A percentile compares a stretch with the other conserved stretches of the same genome.
Conservation (phyloP, 2,888 invertebrate species). For the Thalpophila matura region DNA sequence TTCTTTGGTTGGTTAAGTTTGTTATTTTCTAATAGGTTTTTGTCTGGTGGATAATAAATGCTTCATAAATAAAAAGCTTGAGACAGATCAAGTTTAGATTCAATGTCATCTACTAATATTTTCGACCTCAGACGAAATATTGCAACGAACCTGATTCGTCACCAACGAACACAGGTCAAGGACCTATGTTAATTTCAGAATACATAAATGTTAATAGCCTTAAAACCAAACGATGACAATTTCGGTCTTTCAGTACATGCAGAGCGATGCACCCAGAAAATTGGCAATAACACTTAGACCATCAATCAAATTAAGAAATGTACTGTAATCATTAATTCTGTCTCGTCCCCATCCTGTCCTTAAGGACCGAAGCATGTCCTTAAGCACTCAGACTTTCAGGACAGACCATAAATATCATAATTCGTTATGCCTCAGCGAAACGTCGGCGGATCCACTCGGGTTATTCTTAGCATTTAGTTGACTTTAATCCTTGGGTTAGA, state of each 20-base stretch:
- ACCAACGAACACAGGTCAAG: conserved; percentile 22
- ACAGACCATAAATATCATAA: conserved; percentile 56
- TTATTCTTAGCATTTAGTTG: conserved; percentile 41
- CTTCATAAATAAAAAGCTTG: conserved; percentile 2
- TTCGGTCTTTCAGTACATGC: background rate
- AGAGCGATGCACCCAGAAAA: conserved; percentile 44
- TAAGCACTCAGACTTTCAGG: conserved; percentile 35
- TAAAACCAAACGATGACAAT: background rate
- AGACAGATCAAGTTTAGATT: background rate
- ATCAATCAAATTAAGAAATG: conserved; percentile 49
- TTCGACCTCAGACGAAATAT: conserved; percentile 3
- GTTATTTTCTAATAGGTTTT: conserved; percentile 19
- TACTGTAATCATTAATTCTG: conserved; percentile 53
- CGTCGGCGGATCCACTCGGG: conserved; percentile 35
- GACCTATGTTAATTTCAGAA: conserved; percentile 9
- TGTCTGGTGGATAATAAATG: background rate
- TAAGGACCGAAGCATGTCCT: too few relatives aligned
- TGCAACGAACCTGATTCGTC: conserved; percentile 13
- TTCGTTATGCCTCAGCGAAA: conserved; percentile 57
- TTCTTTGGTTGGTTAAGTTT: conserved; percentile 50
- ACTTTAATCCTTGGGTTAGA: conserved; percentile 48
- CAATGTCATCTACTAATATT: background rate
- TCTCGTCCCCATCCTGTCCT: conserved; percentile 57
- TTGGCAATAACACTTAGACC: conserved; percentile 32
- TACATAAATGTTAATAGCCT: background rate